These are phyloP conservation scores for Echeneis naucrates DNA, from an alignment of 2,797 vertebrate species.

Conservation along the genomic window DNA sequence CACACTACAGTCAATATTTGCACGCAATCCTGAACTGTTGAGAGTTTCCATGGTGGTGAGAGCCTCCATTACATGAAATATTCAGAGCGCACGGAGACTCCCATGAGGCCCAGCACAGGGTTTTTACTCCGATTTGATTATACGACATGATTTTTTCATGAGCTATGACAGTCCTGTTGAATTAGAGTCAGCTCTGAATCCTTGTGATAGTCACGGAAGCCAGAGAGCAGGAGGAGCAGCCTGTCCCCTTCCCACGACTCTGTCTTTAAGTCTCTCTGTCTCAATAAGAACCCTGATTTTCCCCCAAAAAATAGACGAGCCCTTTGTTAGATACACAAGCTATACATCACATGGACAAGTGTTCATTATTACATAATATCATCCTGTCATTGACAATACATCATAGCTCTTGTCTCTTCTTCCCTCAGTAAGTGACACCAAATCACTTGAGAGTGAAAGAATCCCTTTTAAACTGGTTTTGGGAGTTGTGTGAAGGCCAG, in stretches of 20 bases:
- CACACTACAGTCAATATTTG: constrained; percentile 93
- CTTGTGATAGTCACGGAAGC: constrained; percentile 91
- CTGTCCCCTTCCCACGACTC: constrained; percentile 60
- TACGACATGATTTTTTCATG: constrained; percentile 98
- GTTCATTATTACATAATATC: constrained; percentile 5
- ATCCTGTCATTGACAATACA: constrained; percentile 23
- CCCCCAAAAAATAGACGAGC: background rate
- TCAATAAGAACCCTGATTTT: constrained; percentile 38
- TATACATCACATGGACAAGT: constrained; percentile 10
- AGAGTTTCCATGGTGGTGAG: constrained; percentile 85
- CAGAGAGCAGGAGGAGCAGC: constrained; percentile 63
- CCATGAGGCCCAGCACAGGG: constrained; percentile 87
- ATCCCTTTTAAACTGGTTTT: background rate
- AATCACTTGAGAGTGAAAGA: background rate
- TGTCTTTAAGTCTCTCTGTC: constrained; percentile 49
- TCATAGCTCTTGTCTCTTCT: constrained; percentile 6
- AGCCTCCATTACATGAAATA: constrained; percentile 92
- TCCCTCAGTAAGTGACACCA: background rate
- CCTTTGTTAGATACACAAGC: constrained; percentile 15
- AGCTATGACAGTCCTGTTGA: constrained; percentile 92
- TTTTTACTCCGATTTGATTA: constrained; percentile 97
- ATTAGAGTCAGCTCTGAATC: constrained; percentile 91
- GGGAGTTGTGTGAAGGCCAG: background rate
- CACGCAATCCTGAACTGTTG: constrained; percentile 90
- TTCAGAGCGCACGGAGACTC: constrained; percentile 86